Conservation (phyloP, 2,888 invertebrate genomes). For the Limnephilus auricula region DNA sequence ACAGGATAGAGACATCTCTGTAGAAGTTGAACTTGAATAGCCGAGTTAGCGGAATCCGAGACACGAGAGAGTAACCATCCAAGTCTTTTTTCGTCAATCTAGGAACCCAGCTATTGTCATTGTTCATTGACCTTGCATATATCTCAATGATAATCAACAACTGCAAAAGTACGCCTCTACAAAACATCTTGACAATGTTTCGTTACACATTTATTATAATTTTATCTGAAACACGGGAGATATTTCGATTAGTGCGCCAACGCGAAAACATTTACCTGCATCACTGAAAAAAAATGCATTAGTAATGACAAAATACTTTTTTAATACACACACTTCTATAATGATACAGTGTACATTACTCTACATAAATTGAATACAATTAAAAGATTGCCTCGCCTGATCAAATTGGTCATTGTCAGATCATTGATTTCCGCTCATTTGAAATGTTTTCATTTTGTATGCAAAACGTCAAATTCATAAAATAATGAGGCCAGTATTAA, state of each 20-base stretch:
- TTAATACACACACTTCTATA: background rate
- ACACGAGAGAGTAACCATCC: slow-evolving; percentile 74
- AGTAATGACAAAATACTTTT: background rate
- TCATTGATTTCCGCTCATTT: slow-evolving; percentile 38
- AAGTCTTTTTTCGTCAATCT: slow-evolving; percentile 66
- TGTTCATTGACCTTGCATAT: slow-evolving; percentile 40
- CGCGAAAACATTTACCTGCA: background rate
- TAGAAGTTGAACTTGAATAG: slow-evolving; percentile 76
- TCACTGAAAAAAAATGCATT: background rate
- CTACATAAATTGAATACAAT: background rate
- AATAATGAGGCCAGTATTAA: background rate
- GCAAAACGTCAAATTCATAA: slow-evolving; percentile 29
- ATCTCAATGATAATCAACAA: slow-evolving; percentile 7
- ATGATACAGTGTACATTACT: background rate
- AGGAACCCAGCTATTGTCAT: slow-evolving; percentile 63
- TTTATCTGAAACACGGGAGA: slow-evolving; percentile 11
- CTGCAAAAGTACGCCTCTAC: slow-evolving; percentile 26
- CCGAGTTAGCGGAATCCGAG: slow-evolving; percentile 74
- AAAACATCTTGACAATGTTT: slow-evolving; percentile 23
- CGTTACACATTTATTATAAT: background rate
- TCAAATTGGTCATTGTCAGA: slow-evolving; percentile 18
- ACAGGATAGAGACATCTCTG: slow-evolving; percentile 75
- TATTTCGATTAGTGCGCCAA: background rate
- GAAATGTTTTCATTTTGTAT: slow-evolving; percentile 40
- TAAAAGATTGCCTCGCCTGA: slow-evolving; percentile 30